A percentile compares a stretch with the other conserved stretches of the same genome.
These are phyloP conservation scores for Oreotragus oreotragus DNA, from an alignment of 2,113 vertebrate genomes.

Conservation along the genomic window DNA sequence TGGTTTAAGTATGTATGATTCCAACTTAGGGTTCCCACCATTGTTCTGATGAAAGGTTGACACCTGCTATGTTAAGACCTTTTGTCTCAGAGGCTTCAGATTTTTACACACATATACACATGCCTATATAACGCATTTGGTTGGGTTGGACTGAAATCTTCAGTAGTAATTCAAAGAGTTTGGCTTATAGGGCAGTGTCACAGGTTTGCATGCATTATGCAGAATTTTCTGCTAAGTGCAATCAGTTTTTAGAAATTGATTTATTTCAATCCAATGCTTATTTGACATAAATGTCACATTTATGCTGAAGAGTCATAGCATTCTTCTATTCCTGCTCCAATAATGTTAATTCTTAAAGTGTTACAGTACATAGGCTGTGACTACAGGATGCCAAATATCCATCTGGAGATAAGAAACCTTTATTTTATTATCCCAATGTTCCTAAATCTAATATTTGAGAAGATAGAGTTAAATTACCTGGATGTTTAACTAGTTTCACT, in stretches of 20 bases:
- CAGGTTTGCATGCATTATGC: conserved; percentile 57
- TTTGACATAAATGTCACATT: conserved; percentile 63
- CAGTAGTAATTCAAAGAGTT: conserved; percentile 26
- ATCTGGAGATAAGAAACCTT: conserved; percentile 43
- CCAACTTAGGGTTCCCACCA: conserved; percentile 18
- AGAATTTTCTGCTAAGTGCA: conserved; percentile 57
- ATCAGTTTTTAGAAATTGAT: conserved; percentile 45
- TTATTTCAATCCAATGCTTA: conserved; percentile 49
- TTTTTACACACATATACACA: conserved; percentile 10
- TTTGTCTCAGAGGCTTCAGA: conserved; percentile 4
- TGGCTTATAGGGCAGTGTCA: conserved; percentile 35
- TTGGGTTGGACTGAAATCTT: conserved; percentile 24
- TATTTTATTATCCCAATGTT: not conserved
- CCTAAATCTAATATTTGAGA: conserved; percentile 26
- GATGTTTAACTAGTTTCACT: not conserved
- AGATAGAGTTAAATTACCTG: not conserved
- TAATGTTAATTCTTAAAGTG: conserved; percentile 63
- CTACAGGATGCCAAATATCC: not conserved
- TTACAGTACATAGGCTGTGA: conserved; percentile 9
- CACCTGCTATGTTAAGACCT: not conserved
- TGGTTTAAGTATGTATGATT: conserved; percentile 28
- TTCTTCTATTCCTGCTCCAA: conserved; percentile 49
- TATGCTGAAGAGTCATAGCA: conserved; percentile 46
- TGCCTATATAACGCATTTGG: not conserved
- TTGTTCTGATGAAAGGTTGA: not conserved